Base-by-base conservation (phyloP, 1,140 invertebrate genomes). In the Calosoma granatense region DNA sequence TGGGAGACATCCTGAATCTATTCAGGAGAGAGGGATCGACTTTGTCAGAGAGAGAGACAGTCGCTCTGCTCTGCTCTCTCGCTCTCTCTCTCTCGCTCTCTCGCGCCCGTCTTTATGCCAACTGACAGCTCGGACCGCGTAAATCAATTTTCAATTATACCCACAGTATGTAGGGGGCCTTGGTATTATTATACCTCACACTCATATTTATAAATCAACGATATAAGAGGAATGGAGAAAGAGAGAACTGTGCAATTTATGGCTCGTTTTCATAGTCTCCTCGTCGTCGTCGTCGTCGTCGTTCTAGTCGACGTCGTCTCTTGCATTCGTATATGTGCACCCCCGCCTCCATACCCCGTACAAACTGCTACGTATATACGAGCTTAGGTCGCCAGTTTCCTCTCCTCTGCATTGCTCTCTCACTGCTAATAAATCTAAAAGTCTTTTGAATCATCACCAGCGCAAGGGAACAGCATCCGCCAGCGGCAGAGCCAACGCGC, bases 141-240 rank as follows among this genome's bases (percentile, higher is more conserved):
- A 74, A 75, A 75, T 75, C 72, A 75, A 74, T 74, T 74, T 74
- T 74, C 74, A 75, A 75, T 74, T 75, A 74, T 67, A 64, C 60
- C 64, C 62, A 22, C 26, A 53, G 53, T 58, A 23, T 26, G 41
- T 47, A 47, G 41, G 41, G 41, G 41, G 41, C 41, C 41, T 47
- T 9, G 41, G 41, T 47, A 47, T 47, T 47, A 47, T 75, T 74
- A 74, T 74, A 73, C 72, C 70, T 73, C 66, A 72, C 70, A 74
- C 72, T 75, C 73, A 74, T 75, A 75, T 76, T 76, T 76, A 76
- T 76, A 75, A 76, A 75, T 76, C 74, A 76, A 67, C 72, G 68
- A 75, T 75, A 74, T 70, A 74, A 68, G 65, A 68, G 66, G 69
- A 70, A 67, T 68, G 69, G 63, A 65, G 62, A 63, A 61, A 70